Percentiles rank a stretch among this genome's conserved stretches.
Conservation (phyloP, 2,888 invertebrate genomes). For the Ornithoptera priamus region DNA sequence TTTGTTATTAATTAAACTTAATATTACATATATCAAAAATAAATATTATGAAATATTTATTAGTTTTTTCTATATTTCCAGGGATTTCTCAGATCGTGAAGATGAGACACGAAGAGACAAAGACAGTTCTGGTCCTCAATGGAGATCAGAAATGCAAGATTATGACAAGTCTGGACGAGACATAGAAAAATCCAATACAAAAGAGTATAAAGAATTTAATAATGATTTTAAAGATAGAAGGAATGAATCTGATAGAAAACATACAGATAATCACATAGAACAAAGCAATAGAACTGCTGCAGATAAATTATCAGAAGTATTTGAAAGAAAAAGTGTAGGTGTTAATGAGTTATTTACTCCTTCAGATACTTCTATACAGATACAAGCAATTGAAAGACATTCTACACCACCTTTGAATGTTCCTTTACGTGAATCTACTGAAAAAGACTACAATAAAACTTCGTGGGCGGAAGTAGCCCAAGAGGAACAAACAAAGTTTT, state of each 20-base stretch:
- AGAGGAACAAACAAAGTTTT: constrained; percentile 55
- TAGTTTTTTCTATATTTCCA: constrained; percentile 43
- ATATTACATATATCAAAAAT: background rate
- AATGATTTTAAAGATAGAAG: constrained; percentile 72
- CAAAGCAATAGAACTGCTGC: constrained; percentile 68
- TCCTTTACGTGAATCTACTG: constrained; percentile 70
- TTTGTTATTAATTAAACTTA: constrained; percentile 34
- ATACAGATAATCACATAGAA: constrained; percentile 56
- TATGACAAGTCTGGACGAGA: constrained; percentile 69
- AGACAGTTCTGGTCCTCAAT: constrained; percentile 68
- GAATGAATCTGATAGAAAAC: constrained; percentile 72
- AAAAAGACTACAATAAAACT: constrained; percentile 67
- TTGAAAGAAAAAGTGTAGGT: constrained; percentile 73
- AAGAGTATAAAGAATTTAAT: constrained; percentile 76
- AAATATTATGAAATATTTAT: background rate
- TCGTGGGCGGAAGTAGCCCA: constrained; percentile 75
- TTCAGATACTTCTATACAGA: constrained; percentile 42
- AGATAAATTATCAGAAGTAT: constrained; percentile 73
- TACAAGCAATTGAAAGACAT: constrained; percentile 73
- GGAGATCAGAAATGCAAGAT: constrained; percentile 77
- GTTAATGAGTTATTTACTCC: constrained; percentile 58
- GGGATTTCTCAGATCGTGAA: constrained; percentile 74
- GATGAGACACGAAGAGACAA: constrained; percentile 72
- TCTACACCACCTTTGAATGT: constrained; percentile 62
- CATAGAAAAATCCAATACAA: constrained; percentile 70